A percentile compares a stretch with the other conserved stretches of the same genome.
phyloP scores from a whole-genome alignment of 2,113 vertebrate species.

The Toxotes chatareus region DNA sequence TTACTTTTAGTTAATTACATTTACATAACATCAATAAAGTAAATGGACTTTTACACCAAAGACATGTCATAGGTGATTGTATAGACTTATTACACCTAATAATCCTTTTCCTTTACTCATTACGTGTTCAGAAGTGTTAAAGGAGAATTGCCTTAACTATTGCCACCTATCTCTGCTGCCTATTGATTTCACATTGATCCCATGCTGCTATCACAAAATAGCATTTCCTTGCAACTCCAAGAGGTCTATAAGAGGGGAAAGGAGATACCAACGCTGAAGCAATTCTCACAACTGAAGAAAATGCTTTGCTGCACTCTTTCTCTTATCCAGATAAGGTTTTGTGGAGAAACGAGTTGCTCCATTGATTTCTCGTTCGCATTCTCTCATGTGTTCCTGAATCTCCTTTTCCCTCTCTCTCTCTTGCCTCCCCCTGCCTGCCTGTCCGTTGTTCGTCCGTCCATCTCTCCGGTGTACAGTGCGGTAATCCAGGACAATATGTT shows the following conservation, averaged over 20 bases:
- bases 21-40: background rate
- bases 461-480: constrained; percentile 81
- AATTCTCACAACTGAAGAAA: constrained; percentile 45
- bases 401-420: constrained; percentile 26
- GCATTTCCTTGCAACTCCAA: constrained; percentile 33
- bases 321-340: constrained; percentile 61
- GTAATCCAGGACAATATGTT: constrained; percentile 93
- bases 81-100: background rate
- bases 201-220: constrained; percentile 45
- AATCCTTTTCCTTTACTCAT: constrained; percentile 8
- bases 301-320: constrained; percentile 41
- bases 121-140: constrained; percentile 1
- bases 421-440: constrained; percentile 24
- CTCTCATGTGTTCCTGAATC: constrained; percentile 61
- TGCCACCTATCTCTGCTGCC: constrained; percentile 25
- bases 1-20: background rate
- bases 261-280: constrained; percentile 39
- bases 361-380: constrained; percentile 73
- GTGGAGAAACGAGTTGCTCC: constrained; percentile 41
- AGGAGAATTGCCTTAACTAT: background rate
- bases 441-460: constrained; percentile 71
- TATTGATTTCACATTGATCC: constrained; percentile 58
- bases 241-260: background rate
- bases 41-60: background rate
- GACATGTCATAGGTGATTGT: background rate